Evolutionary conservation across 1,140 invertebrate genomes (phyloP).

Genomic region (Bombus soroeensis): DNA sequence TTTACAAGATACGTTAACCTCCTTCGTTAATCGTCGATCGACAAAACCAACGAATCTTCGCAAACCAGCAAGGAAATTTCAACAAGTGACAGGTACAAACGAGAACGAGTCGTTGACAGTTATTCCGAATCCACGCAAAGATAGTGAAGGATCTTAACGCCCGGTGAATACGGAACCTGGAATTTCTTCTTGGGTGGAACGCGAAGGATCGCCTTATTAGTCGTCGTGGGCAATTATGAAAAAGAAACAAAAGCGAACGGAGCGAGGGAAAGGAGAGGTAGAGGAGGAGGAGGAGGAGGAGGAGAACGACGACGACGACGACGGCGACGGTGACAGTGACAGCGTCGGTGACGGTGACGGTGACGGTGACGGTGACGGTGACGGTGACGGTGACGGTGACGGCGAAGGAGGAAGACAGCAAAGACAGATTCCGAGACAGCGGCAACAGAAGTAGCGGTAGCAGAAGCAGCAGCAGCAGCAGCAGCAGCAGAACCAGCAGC

Average conservation of each 20-base stretch:
- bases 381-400: constrained; percentile 22
- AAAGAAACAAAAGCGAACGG: constrained; percentile 48
- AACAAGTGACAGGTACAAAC: neutral
- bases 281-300: constrained; percentile 27
- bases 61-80: constrained; percentile 30
- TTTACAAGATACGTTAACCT: neutral
- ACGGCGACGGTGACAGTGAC: constrained; percentile 22
- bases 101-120: neutral
- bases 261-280: constrained; percentile 23
- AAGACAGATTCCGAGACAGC: constrained; percentile 5
- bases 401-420: constrained; percentile 45
- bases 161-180: constrained; percentile 55
- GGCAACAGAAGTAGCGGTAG: constrained; percentile 6
- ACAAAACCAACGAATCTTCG: too few relatives aligned
- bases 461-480: constrained; percentile 2
- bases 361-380: constrained; percentile 2
- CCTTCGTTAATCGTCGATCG: neutral
- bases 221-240: constrained; percentile 67
- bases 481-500: constrained; percentile 51
- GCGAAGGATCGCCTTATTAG: constrained; percentile 80
- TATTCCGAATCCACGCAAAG: constrained; percentile 51
- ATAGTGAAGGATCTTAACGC: constrained; percentile 46
- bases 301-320: neutral
- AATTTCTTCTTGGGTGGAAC: constrained; percentile 77
- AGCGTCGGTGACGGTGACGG: constrained; percentile 15